Percentiles rank a stretch among this genome's conserved stretches.
These are phyloP conservation scores for Scolopax bukidnonensis DNA, from an alignment of 2,797 vertebrate species.

Conservation along the genomic window DNA sequence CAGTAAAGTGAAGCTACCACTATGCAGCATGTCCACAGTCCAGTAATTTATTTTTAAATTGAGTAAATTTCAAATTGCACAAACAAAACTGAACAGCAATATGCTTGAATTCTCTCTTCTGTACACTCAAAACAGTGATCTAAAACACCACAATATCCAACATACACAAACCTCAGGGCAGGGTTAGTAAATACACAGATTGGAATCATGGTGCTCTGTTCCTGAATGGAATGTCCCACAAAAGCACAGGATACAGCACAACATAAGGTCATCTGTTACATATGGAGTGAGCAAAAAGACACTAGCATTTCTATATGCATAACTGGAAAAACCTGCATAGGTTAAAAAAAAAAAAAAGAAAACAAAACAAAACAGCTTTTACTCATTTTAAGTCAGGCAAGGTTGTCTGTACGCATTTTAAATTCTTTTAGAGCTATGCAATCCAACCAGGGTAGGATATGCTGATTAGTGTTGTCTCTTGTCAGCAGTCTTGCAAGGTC, in stretches of 20 bases:
- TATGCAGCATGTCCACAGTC: constrained; percentile 84
- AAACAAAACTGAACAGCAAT: constrained; percentile 88
- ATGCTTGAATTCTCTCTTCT: constrained; percentile 90
- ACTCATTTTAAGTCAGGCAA: constrained; percentile 83
- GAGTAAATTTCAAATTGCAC: constrained; percentile 86
- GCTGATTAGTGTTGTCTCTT: constrained; percentile 97
- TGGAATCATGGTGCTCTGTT: constrained; percentile 87
- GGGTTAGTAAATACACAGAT: constrained; percentile 89
- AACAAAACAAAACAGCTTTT: constrained; percentile 70
- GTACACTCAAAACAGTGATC: constrained; percentile 95
- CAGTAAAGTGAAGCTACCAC: constrained; percentile 79
- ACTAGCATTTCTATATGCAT: constrained; percentile 87
- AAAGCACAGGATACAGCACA: constrained; percentile 98
- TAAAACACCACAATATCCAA: constrained; percentile 98
- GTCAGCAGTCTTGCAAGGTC: constrained; percentile 90
- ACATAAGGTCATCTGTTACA: constrained; percentile 91
- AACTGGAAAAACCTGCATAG: constrained; percentile 86
- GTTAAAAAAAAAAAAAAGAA: constrained; percentile 67
- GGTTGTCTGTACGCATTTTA: constrained; percentile 84
- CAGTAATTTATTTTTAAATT: constrained; percentile 87
- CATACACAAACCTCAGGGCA: constrained; percentile 93
- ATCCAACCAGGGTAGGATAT: constrained; percentile 87
- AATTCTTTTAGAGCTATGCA: constrained; percentile 88
- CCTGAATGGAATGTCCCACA: constrained; percentile 94
- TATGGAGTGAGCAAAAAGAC: constrained; percentile 89